Evolutionary conservation across 2,113 vertebrate species (phyloP).

Genomic region (Donacobius atricapilla): DNA sequence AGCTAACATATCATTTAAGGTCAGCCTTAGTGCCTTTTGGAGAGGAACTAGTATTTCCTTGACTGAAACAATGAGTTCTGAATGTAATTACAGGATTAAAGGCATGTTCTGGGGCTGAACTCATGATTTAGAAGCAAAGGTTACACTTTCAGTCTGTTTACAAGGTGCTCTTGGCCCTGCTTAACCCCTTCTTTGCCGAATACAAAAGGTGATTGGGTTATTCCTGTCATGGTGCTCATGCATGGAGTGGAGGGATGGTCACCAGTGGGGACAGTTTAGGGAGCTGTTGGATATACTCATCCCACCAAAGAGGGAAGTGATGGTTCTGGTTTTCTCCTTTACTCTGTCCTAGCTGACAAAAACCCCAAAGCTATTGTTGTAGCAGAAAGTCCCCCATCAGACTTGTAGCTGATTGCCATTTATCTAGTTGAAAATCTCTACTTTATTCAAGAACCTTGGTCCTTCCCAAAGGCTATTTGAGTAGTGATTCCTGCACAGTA

Average conservation of each 20-base stretch:
- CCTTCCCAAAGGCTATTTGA: neutral
- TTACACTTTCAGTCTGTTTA: slow-evolving; percentile 70
- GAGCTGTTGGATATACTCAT: neutral
- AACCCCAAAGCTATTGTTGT: neutral
- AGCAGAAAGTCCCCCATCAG: neutral
- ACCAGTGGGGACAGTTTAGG: neutral
- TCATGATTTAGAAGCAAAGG: slow-evolving; percentile 67
- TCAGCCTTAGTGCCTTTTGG: slow-evolving; percentile 63
- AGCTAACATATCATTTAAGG: slow-evolving; percentile 73
- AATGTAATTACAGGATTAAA: slow-evolving; percentile 74
- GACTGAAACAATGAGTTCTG: slow-evolving; percentile 72
- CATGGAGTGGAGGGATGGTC: neutral
- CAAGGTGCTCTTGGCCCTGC: neutral
- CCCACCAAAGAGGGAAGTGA: neutral
- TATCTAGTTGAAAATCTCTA: neutral
- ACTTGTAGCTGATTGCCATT: neutral
- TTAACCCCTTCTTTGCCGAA: slow-evolving; percentile 27
- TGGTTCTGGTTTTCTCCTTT: neutral
- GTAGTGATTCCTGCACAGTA: neutral
- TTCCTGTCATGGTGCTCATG: neutral
- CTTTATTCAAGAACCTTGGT: neutral
- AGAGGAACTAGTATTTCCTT: slow-evolving; percentile 72
- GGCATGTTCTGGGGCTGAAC: slow-evolving; percentile 65
- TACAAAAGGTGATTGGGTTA: neutral
- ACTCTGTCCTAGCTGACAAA: neutral